These are phyloP conservation scores for Otus scops DNA, from an alignment of 2,797 vertebrate genomes.

Conservation along the genomic window DNA sequence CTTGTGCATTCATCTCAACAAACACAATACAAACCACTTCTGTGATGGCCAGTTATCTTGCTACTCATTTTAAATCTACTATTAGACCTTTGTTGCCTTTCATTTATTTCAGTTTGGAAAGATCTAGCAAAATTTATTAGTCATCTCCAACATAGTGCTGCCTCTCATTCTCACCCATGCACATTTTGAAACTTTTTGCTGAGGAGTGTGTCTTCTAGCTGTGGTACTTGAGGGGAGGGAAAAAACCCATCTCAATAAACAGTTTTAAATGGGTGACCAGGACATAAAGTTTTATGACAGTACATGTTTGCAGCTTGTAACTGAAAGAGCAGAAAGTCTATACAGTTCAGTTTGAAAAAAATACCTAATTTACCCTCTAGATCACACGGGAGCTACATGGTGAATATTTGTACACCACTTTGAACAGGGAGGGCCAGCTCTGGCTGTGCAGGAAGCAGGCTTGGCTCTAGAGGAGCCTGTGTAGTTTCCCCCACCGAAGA, in stretches of 20 bases:
- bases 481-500: rapidly evolving
- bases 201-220: neutral
- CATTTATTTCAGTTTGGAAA: neutral
- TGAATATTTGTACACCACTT: neutral
- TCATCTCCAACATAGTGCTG: neutral
- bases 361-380: neutral
- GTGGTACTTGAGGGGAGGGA: neutral
- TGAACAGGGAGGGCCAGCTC: no score
- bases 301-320: neutral
- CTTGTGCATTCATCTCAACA: neutral
- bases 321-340: neutral
- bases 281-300: neutral
- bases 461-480: neutral
- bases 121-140: neutral
- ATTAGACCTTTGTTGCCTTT: neutral
- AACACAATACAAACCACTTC: no score
- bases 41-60: neutral
- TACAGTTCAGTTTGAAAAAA: neutral
- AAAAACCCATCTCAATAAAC: neutral
- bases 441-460: neutral
- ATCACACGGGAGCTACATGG: neutral
- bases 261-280: neutral
- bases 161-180: neutral
- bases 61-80: neutral
- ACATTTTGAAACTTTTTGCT: neutral